These are phyloP conservation scores for Xiphophorus hellerii DNA, from an alignment of 2,113 vertebrate genomes.

Conservation along the genomic window DNA sequence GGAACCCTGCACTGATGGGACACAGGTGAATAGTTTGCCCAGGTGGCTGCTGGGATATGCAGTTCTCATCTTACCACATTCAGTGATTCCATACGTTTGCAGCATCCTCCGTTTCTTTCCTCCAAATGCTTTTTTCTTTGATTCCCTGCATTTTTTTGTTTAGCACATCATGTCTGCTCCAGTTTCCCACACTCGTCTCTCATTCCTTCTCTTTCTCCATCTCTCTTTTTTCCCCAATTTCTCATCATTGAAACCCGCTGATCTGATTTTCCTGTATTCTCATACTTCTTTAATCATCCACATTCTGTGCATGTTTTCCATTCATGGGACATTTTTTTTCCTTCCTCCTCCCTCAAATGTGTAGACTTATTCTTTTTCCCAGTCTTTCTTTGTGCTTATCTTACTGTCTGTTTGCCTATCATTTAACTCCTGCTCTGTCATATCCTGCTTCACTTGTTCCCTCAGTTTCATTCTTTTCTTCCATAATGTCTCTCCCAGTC, in stretches of 20 bases:
- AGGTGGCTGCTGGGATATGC: constrained; percentile 14
- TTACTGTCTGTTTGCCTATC: background rate
- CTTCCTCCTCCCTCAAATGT: background rate
- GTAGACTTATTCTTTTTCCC: background rate
- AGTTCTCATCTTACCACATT: background rate
- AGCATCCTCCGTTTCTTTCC: background rate
- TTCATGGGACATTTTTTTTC: background rate
- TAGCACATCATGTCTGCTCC: background rate
- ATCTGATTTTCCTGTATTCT: background rate
- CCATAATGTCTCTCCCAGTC: background rate
- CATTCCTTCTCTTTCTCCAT: background rate
- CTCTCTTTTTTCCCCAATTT: background rate
- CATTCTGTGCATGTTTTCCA: background rate
- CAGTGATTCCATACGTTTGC: background rate
- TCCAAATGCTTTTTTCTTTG: background rate
- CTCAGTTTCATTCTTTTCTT: background rate
- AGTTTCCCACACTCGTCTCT: constrained; percentile 3
- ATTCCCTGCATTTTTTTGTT: background rate
- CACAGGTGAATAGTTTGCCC: constrained; percentile 29
- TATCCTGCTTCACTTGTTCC: background rate
- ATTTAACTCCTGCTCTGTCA: background rate
- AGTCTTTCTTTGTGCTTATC: background rate
- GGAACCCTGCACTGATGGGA: background rate
- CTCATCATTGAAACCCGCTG: background rate
- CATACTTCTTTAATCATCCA: background rate